Conservation (phyloP, 1,140 invertebrate genomes). For the Zaprionus ornatus region DNA sequence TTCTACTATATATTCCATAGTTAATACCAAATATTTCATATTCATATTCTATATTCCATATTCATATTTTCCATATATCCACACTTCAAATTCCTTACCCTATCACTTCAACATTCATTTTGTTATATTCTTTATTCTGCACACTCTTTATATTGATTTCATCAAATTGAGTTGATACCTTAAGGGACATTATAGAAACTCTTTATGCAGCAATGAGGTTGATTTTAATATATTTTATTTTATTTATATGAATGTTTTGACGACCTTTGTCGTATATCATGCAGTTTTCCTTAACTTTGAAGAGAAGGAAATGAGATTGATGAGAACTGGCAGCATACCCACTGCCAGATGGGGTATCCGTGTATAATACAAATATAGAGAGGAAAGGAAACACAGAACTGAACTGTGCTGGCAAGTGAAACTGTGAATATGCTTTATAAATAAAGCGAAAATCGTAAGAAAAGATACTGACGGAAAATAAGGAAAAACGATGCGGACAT, state of each 20-base stretch:
- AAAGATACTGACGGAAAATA: conserved; percentile 14
- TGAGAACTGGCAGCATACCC: neutral
- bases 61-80: no score
- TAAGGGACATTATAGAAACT: no score
- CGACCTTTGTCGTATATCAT: neutral
- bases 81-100: no score
- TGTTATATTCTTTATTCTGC: no score
- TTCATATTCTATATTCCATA: no score
- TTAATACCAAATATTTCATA: no score
- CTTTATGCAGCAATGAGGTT: no score
- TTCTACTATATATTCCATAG: no score
- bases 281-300: neutral
- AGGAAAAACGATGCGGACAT: conserved; percentile 31
- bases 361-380: conserved; percentile 24
- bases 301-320: neutral
- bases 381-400: conserved; percentile 21
- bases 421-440: conserved; percentile 40
- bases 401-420: conserved; percentile 27
- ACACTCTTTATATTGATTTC: no score
- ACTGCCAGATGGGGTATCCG: conserved; percentile 4
- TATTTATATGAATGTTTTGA: neutral
- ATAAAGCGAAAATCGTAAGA: conserved; percentile 38
- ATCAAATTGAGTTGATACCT: no score
- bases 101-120: no score
- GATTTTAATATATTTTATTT: no score